Base-by-base conservation (phyloP, 2,113 vertebrate species). In the sheep (Ovis aries) region DNA sequence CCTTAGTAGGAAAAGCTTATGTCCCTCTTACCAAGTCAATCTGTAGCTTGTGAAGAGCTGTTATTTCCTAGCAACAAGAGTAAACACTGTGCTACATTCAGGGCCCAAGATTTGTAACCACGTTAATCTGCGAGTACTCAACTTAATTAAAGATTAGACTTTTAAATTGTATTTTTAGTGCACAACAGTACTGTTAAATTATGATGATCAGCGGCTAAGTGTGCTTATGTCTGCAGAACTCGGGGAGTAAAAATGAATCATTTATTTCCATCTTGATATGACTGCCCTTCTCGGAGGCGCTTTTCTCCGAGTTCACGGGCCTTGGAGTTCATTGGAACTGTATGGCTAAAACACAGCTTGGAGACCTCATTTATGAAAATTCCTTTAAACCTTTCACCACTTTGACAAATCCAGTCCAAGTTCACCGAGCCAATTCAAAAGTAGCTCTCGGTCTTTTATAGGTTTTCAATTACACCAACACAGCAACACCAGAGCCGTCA, bases 61-160 rank as follows among this genome's bases (percentile, higher is more conserved):
- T 40, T 48, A 91, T 85, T 97, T 98, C 98, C 96, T 98, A 99
- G 98, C 98, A 99, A 98, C 98, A 96, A 1, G 87, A 80, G 96
- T 95, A 98, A 98, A 98, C 96, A 98, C 3, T 96, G 92, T 78
- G 77, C 64, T 98, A 94, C 57, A 98, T 82, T 50, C 95, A 92
- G n/a, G 53, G 12, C 74, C 95, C 57, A 88, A 40, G 45, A 98
- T 84, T 96, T 97, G 95, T 74, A 86, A 98, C 97, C 98, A 98
- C 23, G 0, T 60, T 96, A 98, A 97, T 97, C 97, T 95, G 84
- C 12, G 40, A 98, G 31, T 96, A 90, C 93, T 98, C 94, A 92
- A 97, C 59, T 92, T 93, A 98, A 98, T 95, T 98, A 52, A 13
- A 96, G 90, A 57, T 98, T 59, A 95, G 84, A 96, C 64, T 85